These are phyloP conservation scores for Lymantria dispar DNA, from an alignment of 2,888 invertebrate species.

Conservation along the genomic window DNA sequence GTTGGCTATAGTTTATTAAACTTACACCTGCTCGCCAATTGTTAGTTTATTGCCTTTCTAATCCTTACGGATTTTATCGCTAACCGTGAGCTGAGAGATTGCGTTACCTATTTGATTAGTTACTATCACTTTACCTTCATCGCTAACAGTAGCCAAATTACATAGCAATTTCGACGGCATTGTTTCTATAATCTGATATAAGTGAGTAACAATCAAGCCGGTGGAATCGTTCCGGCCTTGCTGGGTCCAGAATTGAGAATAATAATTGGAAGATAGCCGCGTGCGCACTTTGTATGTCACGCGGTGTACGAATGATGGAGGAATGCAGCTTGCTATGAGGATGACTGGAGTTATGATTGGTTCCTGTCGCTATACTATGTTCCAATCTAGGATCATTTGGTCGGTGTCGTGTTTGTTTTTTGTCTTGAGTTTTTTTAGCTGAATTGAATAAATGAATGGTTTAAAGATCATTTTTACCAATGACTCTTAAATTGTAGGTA, in stretches of 20 bases:
- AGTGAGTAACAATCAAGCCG: slow-evolving; percentile 47
- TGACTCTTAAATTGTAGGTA: too few species aligned
- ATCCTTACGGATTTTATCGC: slow-evolving; percentile 16
- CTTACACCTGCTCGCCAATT: background rate
- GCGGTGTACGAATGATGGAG: slow-evolving; percentile 51
- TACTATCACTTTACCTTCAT: slow-evolving; percentile 30
- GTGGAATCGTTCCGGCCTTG: slow-evolving; percentile 60
- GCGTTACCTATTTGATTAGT: slow-evolving; percentile 23
- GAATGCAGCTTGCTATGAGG: slow-evolving; percentile 40
- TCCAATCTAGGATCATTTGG: slow-evolving; percentile 27
- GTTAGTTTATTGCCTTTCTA: slow-evolving; percentile 4
- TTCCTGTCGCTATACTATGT: slow-evolving; percentile 35
- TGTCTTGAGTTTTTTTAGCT: too few species aligned
- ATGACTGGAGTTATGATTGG: slow-evolving; percentile 38
- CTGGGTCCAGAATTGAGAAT: slow-evolving; percentile 62
- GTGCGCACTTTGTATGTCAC: slow-evolving; percentile 62
- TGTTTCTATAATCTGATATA: slow-evolving; percentile 52
- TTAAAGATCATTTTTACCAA: too few species aligned
- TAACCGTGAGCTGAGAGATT: slow-evolving; percentile 17
- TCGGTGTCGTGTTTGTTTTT: slow-evolving; percentile 3
- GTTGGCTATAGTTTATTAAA: background rate
- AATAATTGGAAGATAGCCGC: slow-evolving; percentile 68
- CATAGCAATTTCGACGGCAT: slow-evolving; percentile 37
- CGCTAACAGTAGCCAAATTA: slow-evolving; percentile 38
- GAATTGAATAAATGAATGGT: too few species aligned